Conservation (phyloP, 2,113 vertebrate genomes). For the Siniperca chuatsi region DNA sequence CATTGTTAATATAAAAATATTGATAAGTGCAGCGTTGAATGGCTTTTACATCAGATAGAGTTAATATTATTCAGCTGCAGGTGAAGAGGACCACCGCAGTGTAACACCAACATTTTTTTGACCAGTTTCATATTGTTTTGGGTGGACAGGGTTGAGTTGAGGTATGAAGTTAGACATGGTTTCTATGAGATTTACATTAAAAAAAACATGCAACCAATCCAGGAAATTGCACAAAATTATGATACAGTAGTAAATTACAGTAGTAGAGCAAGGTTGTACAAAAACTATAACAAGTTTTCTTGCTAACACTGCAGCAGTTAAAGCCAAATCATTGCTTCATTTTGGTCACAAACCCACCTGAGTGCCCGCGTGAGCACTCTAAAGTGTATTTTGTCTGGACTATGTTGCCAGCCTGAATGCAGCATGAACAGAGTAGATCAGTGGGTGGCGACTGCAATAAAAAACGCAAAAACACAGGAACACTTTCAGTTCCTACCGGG, state of each 20-base stretch:
- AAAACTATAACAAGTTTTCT: not conserved
- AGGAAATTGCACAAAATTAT: not conserved
- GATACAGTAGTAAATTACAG: no score
- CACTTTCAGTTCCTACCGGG: not conserved
- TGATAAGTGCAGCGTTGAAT: not conserved
- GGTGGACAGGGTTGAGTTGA: not conserved
- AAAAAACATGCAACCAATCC: not conserved
- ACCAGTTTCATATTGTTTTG: not conserved
- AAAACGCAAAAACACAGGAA: conserved; percentile 1
- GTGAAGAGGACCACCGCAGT: not conserved
- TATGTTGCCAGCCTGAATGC: not conserved
- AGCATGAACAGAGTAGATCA: not conserved
- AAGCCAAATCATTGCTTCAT: not conserved
- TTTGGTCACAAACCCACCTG: not conserved
- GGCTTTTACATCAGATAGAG: not conserved
- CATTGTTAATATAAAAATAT: not conserved
- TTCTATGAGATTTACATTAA: not conserved
- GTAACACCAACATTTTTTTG: no score
- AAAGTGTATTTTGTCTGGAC: not conserved
- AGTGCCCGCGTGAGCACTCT: no score
- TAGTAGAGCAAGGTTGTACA: not conserved
- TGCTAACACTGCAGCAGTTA: not conserved
- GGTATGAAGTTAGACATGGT: not conserved
- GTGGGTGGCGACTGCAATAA: not conserved
- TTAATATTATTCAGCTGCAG: not conserved